phyloP scores from a whole-genome alignment of 2,888 invertebrate species.

The Choreutis nemorana region DNA sequence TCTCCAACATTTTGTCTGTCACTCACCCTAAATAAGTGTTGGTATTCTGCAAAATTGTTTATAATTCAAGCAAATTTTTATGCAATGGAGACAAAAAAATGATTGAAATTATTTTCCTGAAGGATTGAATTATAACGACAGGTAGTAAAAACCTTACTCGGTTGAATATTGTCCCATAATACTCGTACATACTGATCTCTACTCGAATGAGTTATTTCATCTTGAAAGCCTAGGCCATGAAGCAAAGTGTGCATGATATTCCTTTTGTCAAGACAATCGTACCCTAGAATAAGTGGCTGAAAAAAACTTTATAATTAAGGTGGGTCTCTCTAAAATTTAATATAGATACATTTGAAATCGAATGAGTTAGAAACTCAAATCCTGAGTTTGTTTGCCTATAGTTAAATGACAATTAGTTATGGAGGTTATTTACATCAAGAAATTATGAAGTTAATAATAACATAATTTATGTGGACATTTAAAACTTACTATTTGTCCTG shows the following conservation, averaged over 20 bases:
- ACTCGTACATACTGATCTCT: conserved; percentile 35
- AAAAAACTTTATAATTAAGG: conserved; percentile 2
- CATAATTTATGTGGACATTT: too few relatives aligned
- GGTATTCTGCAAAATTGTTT: conserved; percentile 22
- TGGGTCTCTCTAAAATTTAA: too few relatives aligned
- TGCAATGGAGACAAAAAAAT: too few relatives aligned
- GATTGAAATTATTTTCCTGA: not conserved
- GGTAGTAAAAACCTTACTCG: conserved; percentile 21
- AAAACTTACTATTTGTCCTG: too few relatives aligned
- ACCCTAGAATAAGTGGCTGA: conserved; percentile 31
- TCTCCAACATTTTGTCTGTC: conserved; percentile 16
- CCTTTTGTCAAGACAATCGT: conserved; percentile 28
- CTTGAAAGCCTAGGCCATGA: conserved; percentile 37
- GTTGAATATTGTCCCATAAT: conserved; percentile 41
- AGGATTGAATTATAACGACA: not conserved
- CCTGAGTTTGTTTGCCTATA: not conserved
- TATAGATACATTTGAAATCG: too few relatives aligned
- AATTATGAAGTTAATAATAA: too few relatives aligned
- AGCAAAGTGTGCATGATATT: conserved; percentile 34
- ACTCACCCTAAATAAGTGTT: conserved; percentile 22
- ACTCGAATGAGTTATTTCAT: conserved; percentile 41
- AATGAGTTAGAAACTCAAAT: not conserved
- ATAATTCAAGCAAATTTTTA: not conserved
- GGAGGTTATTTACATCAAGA: too few relatives aligned
- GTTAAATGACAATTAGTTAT: too few relatives aligned